A percentile compares a stretch with the other conserved stretches of the same genome.
phyloP scores from a whole-genome alignment of 2,113 vertebrate genomes.

The Cyrtonyx montezumae region DNA sequence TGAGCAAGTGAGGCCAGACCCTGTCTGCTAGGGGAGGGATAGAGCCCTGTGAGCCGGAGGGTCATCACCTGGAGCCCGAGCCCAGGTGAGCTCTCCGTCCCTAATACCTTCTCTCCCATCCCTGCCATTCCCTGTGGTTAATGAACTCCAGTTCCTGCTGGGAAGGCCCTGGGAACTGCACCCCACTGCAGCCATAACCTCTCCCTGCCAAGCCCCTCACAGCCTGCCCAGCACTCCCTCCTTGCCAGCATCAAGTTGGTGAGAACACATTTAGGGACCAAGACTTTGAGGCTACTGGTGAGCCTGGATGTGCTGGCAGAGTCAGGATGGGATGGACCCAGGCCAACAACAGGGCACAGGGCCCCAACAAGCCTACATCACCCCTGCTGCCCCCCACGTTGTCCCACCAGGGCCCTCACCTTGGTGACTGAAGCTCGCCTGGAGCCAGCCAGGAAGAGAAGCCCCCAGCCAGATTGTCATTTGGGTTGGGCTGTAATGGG shows the following conservation, averaged over 20 bases:
- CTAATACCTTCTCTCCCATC: not conserved
- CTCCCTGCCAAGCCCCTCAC: accelerated
- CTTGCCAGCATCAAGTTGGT: not conserved
- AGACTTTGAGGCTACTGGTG: not conserved
- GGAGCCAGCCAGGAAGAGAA: not conserved
- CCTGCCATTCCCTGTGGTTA: not conserved
- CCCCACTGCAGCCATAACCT: not conserved
- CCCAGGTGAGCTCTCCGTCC: not conserved
- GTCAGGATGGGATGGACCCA: not conserved
- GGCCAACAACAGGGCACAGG: not conserved
- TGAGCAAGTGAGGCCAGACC: accelerated
- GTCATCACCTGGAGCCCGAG: not conserved
- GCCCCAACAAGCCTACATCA: not conserved
- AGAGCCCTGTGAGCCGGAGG: not conserved
- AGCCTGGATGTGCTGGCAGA: accelerated
- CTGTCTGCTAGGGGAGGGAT: not conserved
- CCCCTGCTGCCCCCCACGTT: not conserved
- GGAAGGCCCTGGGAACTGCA: not conserved
- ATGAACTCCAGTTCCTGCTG: not conserved
- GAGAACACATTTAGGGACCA: not conserved
- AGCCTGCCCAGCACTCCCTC: not conserved
- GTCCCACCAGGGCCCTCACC: not conserved
- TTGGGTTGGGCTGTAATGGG: slow-evolving; percentile 9
- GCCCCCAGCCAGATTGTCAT: slow-evolving; percentile 9
- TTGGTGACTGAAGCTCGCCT: not conserved